Evolutionary conservation across 2,888 invertebrate species (phyloP).

Genomic region (Timandra comae): DNA sequence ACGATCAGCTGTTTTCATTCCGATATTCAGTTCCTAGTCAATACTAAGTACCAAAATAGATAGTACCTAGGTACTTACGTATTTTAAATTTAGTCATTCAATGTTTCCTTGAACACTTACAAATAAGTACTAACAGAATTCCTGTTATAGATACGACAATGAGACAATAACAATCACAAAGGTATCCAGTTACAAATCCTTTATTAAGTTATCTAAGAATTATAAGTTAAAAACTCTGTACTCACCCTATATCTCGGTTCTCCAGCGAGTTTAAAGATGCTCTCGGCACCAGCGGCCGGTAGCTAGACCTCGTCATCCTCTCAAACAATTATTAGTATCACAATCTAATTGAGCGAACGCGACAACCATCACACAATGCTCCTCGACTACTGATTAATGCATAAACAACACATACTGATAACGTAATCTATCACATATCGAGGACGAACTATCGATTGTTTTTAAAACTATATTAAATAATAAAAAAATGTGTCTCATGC

Average conservation of each 20-base stretch:
- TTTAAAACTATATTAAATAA: constrained; percentile 15
- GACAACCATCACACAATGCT: constrained; percentile 37
- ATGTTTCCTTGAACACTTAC: no score
- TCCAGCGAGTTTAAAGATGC: constrained; percentile 61
- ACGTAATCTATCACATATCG: constrained; percentile 38
- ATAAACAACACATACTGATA: constrained; percentile 29
- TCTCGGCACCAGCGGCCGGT: constrained; percentile 62
- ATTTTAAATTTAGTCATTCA: no score
- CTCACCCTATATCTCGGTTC: constrained; percentile 59
- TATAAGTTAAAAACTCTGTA: no score
- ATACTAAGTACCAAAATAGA: no score
- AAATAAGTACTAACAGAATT: no score
- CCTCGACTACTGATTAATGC: constrained; percentile 48
- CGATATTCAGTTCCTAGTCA: no score
- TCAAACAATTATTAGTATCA: constrained; percentile 17
- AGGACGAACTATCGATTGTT: constrained; percentile 30
- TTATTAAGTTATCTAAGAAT: no score
- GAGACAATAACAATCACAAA: no score
- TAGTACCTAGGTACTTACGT: no score
- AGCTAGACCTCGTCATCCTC: constrained; percentile 69
- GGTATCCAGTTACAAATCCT: no score
- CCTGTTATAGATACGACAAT: no score
- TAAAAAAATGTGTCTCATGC: constrained; percentile 22
- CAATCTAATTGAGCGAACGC: constrained; percentile 41
- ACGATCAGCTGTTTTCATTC: no score